phyloP scores from a whole-genome alignment of 2,113 vertebrate genomes.

The Excalfactoria chinensis region DNA sequence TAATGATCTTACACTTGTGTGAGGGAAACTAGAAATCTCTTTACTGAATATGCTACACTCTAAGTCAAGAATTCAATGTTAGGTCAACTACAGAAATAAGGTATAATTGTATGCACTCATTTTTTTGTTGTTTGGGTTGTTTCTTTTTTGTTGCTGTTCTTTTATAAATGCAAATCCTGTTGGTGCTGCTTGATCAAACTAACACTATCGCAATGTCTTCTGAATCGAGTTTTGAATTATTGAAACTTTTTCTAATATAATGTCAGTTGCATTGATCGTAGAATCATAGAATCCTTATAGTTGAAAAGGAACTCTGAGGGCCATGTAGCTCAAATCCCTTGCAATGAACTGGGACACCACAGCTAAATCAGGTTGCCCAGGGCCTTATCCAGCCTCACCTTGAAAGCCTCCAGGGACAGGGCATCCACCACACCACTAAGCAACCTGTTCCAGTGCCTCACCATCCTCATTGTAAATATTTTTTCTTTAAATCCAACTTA shows the following conservation, averaged over 20 bases:
- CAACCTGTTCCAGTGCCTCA: too few relatives aligned
- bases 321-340: too few relatives aligned
- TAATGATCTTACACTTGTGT: neutral
- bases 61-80: neutral
- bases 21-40: neutral
- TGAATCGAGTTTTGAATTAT: neutral
- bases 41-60: neutral
- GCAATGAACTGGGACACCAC: too few relatives aligned
- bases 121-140: neutral
- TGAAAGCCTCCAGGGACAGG: too few relatives aligned
- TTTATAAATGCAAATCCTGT: neutral
- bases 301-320: too few relatives aligned
- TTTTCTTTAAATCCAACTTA: too few relatives aligned
- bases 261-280: neutral
- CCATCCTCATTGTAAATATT: too few relatives aligned
- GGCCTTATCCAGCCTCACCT: too few relatives aligned
- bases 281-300: too few relatives aligned
- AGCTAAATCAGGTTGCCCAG: too few relatives aligned
- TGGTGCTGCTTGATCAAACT: neutral
- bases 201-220: neutral
- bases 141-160: neutral
- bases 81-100: neutral
- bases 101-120: accelerated
- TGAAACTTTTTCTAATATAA: neutral
- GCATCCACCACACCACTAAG: too few relatives aligned